Evolutionary conservation across 1,140 invertebrate genomes (phyloP), one percentile per base, ranked within the genome.

Genomic region (Spodoptera frugiperda): DNA sequence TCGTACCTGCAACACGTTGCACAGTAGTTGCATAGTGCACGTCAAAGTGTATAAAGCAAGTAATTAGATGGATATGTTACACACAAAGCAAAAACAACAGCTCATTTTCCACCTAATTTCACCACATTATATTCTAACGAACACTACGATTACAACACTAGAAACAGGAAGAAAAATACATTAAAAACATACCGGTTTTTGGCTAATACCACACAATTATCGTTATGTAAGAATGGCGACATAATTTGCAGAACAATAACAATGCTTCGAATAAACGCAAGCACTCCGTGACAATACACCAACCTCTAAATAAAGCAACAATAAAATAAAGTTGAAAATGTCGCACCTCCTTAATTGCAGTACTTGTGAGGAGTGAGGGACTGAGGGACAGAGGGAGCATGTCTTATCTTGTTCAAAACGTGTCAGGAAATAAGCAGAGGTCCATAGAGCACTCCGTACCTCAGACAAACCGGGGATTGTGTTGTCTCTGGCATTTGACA

Each of bases 401-500:
- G 54, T 14, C 54, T 57, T 57, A 57, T 57, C 54, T 30, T 14
- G 54, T 25, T 3, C 49, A 4, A 14, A 25, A 30, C 21, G 33
- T 39, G 33, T 39, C 33, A 10, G 11, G 54, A 57, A 57, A 57
- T 57, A 57, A 57, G 54, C 54, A 30, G 54, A 11, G 21, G 21
- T 30, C 25, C 54, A 25, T 25, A 30, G 54, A 17, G 14, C 54
- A 57, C 54, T 30, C 54, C 11, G 3, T 6, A 8, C 1, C 53
- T 10, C 19, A 25, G 21, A 14, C 19, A 57, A 25, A 14, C 11
- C 11, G 12, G 21, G 3, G 21, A 57, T 57, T 14, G 53, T 55
- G 21, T 57, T 57, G 54, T 57, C 25, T 30, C 21, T 57, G 54
- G 54, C 54, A 57, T 57, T 57, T 57, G 54, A 57, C 54, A 57